phyloP scores from a whole-genome alignment of 92 coral and sea anemone species.

The Muricea muricata region DNA sequence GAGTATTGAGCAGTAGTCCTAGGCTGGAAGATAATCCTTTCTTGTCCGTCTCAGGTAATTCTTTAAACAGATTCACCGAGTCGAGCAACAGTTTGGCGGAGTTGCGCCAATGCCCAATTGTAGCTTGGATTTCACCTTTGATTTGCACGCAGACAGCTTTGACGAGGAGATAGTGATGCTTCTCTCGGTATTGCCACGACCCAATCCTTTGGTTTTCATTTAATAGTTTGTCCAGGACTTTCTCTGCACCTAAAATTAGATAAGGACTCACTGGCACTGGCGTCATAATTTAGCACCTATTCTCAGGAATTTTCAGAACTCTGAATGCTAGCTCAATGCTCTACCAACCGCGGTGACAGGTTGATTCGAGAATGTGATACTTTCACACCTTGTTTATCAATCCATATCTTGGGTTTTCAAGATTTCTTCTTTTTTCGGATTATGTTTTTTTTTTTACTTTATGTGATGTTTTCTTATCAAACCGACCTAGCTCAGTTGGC shows the following conservation, averaged over 20 bases:
- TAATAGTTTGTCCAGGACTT: conserved; percentile 77
- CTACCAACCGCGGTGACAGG: too few species aligned
- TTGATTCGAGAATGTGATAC: too few species aligned
- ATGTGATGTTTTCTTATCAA: too few species aligned
- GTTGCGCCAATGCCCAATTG: conserved; percentile 80
- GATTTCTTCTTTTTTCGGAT: too few species aligned
- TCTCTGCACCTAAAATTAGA: conserved; percentile 73
- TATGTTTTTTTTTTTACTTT: too few species aligned
- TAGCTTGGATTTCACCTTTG: conserved; percentile 92
- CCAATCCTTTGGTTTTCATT: conserved; percentile 68
- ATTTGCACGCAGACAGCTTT: conserved; percentile 90
- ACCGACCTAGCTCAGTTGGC: too few species aligned
- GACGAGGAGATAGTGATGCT: conserved; percentile 80
- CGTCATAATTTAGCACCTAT: too few species aligned
- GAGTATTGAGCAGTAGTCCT: conserved; percentile 76
- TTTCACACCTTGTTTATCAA: too few species aligned
- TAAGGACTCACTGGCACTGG: too few species aligned
- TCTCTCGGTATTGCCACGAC: conserved; percentile 77
- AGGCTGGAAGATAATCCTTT: conserved; percentile 86
- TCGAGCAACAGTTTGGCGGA: conserved; percentile 75
- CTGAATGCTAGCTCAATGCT: too few species aligned
- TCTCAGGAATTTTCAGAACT: too few species aligned
- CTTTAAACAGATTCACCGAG: conserved; percentile 64
- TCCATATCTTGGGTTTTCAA: too few species aligned
- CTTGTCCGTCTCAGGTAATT: conserved; percentile 84